Base-by-base conservation (phyloP, 2,797 vertebrate species). In the Urocyon cinereoargenteus region DNA sequence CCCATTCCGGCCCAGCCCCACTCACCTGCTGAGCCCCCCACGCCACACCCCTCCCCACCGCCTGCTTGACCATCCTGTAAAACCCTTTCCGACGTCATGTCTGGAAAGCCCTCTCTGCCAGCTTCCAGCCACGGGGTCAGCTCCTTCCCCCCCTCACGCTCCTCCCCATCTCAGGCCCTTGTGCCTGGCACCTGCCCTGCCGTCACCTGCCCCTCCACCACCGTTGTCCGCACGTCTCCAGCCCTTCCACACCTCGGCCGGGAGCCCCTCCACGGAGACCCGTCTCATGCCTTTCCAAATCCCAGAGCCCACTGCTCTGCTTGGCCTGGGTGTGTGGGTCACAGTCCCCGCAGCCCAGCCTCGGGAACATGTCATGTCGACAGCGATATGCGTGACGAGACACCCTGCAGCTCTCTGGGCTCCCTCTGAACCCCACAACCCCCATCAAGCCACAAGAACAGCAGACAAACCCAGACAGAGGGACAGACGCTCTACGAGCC, bases 301-400 rank as follows among this genome's bases (percentile, higher is more conserved):
- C 51, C 62, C 79, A 4, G 57, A 75, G 26, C 34, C 66, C 8
- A 0, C 24, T 1, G 15, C 36, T 59, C 49, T 64, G 9, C 57
- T 7, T 0, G 2, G 19, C 68, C 16, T 6, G 15, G 68, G 16
- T 34, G 6, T 16, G 6, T 11, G 18, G 28, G 34, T 57, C 45
- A 8, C 26, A 18, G 18, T 12, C 31, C 7, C 11, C 26, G 0
- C 8, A 0, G 3, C 4, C 62, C 26, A 31, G 8, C 31, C 57
- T n/a, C 28, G 2, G 59, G 6, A 64, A 75, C 18, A 14, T 0
- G 0, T 12, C 4, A 0, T 10, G 5, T 5, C 15, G 31, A 57
- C 18, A 15, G 55, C 12, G 36, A 22, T 1, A 3, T 0, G 6
- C 2, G 1, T 2, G 12, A 53, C 15, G 8, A 28, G 13, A 18